Evolutionary conservation across 2,797 vertebrate genomes (phyloP).

Genomic region (Sebastes matsubarae): DNA sequence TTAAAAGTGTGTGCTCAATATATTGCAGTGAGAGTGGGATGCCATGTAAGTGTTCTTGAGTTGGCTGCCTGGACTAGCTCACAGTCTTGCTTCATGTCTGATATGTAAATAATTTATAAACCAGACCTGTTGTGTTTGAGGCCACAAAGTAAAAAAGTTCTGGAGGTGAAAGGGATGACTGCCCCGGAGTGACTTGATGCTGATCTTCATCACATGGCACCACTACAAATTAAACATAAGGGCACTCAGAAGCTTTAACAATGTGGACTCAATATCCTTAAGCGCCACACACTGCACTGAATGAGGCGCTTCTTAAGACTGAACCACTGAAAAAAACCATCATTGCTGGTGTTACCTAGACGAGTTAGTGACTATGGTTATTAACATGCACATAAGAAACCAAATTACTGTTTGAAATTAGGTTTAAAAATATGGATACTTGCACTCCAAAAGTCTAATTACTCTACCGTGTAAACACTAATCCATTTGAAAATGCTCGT

Average conservation of each 20-base stretch:
- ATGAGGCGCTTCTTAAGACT: neutral
- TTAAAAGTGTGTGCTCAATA: neutral
- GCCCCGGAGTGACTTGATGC: neutral
- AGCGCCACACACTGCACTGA: neutral
- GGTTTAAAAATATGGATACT: neutral
- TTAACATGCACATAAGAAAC: neutral
- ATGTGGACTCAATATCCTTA: neutral
- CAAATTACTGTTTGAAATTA: neutral
- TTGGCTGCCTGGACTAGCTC: neutral
- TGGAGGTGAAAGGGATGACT: neutral
- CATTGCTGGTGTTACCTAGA: neutral
- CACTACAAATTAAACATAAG: neutral
- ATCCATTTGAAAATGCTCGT: neutral
- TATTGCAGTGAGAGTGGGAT: neutral
- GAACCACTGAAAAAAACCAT: neutral
- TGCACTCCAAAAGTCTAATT: neutral
- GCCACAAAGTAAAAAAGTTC: neutral
- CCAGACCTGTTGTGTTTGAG: neutral
- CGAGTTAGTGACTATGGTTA: neutral
- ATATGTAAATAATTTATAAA: neutral
- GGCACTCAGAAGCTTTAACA: neutral
- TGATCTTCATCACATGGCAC: slow-evolving; percentile 10
- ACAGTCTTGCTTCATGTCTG: neutral
- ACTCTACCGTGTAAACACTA: neutral
- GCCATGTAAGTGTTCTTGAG: neutral